A percentile compares a stretch with the other conserved stretches of the same genome.
phyloP scores from a whole-genome alignment of 2,797 vertebrate species.

The Adelosebastes latens region DNA sequence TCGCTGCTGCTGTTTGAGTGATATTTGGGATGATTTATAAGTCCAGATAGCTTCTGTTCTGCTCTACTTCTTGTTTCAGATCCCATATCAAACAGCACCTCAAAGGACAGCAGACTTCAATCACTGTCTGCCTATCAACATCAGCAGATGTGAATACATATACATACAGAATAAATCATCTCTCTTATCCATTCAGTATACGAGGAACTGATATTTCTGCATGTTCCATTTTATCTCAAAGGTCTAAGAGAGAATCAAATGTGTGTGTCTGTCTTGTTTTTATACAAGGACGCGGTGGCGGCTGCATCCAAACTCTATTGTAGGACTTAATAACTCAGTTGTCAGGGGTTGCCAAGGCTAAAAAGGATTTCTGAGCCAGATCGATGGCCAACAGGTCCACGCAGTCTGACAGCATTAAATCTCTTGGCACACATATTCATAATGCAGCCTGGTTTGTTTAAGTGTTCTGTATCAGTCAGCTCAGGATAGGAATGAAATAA shows the following conservation, averaged over 20 bases:
- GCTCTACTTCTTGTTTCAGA: slow-evolving; percentile 50
- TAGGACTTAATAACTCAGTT: slow-evolving; percentile 16
- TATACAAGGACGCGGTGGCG: neutral
- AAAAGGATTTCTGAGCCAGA: slow-evolving; percentile 32
- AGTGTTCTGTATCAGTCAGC: neutral
- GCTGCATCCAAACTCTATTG: slow-evolving; percentile 11
- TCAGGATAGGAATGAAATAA: neutral
- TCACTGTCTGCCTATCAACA: slow-evolving; percentile 33
- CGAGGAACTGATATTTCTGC: neutral
- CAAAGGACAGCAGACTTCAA: slow-evolving; percentile 38
- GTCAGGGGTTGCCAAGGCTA: slow-evolving; percentile 7
- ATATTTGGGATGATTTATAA: slow-evolving; percentile 43
- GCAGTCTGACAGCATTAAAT: slow-evolving; percentile 9
- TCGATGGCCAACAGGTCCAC: slow-evolving; percentile 3
- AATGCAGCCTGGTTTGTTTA: neutral
- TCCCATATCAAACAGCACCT: slow-evolving; percentile 35
- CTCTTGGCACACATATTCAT: slow-evolving; percentile 1
- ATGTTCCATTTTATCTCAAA: slow-evolving; percentile 19
- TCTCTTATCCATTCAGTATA: neutral
- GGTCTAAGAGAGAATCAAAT: slow-evolving; percentile 29
- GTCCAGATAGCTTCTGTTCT: slow-evolving; percentile 52
- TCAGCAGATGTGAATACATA: slow-evolving; percentile 33
- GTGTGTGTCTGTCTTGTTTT: slow-evolving; percentile 5
- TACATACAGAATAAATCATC: slow-evolving; percentile 22
- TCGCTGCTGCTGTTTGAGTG: slow-evolving; percentile 2